Evolutionary conservation across 2,797 vertebrate genomes (phyloP), one percentile per base, ranked within the genome.

Genomic region (Podarcis siculus): DNA sequence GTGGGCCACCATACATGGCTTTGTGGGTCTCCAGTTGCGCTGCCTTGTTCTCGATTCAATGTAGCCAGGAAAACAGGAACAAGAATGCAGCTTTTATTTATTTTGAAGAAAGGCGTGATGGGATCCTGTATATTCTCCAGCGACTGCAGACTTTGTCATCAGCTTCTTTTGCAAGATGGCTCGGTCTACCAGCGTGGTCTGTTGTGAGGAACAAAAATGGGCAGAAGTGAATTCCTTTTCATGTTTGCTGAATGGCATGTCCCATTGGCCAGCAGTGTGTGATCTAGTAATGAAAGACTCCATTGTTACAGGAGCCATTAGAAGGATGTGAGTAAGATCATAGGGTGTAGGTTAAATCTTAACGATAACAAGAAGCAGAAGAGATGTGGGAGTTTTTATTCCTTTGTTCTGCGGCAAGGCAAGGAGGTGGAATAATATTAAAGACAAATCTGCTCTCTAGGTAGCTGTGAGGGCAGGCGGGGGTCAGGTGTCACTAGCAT

Each of bases 181-280:
- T 94, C 77, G 71, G n/a, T 73, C 83, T 87, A 84, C 79, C 89
- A 89, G 69, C 42, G 42, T 72, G 4, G 85, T 23, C 85, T 2
- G 1, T 78, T 49, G 21, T 81, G 58, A 91, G 85, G 72, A 90
- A 9, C 61, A 85, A 58, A 64, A 75, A 73, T 85, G 61, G 87
- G 61, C 84, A 79, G 91, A 82, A 77, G 42, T 55, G 81, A 90
- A 84, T 88, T 92, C 55, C 64, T 86, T 93, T 90, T 58, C 73
- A 82, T 87, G 89, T 94, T 92, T 90, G 79, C 78, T 94, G 89
- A 93, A 86, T 64, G 87, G 87, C 75, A 88, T 85, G 84, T 91
- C 89, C 66, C 23, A 0, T 45, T 92, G 81, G 84, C 79, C 82
- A 87, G 79, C 75, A 77, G 10, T 0, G 27, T 90, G 82, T 49